Evolutionary conservation across 2,888 invertebrate species (phyloP).

Genomic region (Leptogaster cylindrica): DNA sequence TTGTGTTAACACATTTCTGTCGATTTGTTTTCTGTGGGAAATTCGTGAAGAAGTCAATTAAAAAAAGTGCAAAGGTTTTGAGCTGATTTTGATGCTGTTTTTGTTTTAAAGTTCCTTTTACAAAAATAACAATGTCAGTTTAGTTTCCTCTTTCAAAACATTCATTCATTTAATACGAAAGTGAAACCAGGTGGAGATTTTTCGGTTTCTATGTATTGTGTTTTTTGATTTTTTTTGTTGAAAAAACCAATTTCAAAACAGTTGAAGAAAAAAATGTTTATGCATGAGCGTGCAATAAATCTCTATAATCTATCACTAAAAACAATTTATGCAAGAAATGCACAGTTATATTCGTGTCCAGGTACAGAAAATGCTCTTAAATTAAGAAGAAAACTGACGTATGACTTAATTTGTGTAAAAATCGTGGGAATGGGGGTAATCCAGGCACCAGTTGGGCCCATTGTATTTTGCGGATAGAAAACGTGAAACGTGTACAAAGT

Average conservation of each 20-base stretch:
- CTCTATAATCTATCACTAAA: slow-evolving; percentile 25
- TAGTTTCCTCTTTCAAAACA: too few species aligned
- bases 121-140: too few species aligned
- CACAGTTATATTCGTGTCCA: slow-evolving; percentile 36
- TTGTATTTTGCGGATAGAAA: slow-evolving; percentile 7
- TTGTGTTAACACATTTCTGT: too few species aligned
- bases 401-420: slow-evolving; percentile 48
- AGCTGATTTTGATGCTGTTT: too few species aligned
- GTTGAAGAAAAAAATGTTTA: slow-evolving; percentile 23
- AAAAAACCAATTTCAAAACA: slow-evolving; percentile 34
- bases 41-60: too few species aligned
- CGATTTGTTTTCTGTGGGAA: too few species aligned
- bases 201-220: too few species aligned
- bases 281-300: slow-evolving; percentile 26
- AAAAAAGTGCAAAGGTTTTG: too few species aligned
- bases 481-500: background rate
- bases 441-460: slow-evolving; percentile 27
- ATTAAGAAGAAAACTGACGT: slow-evolving; percentile 40
- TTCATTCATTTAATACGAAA: too few species aligned
- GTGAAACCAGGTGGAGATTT: too few species aligned
- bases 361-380: slow-evolving; percentile 27
- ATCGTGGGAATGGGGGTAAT: slow-evolving; percentile 48
- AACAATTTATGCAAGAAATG: slow-evolving; percentile 36
- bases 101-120: too few species aligned
- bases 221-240: too few species aligned